Evolutionary conservation across 2,113 vertebrate genomes (phyloP).

Genomic region (Oophaga pumilio): DNA sequence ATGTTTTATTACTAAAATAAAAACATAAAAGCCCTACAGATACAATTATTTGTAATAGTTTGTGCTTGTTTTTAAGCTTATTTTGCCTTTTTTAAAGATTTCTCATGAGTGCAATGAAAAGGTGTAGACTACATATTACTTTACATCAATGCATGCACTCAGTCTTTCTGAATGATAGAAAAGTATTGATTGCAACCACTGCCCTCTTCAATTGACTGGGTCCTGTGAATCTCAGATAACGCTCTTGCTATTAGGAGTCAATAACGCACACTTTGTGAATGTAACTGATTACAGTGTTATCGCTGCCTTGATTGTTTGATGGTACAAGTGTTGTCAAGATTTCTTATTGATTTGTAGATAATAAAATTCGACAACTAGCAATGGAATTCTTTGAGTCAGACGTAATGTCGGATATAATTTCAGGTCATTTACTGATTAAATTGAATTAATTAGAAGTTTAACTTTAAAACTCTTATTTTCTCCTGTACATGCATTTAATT

Average conservation of each 20-base stretch:
- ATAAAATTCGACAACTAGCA: conserved; percentile 67
- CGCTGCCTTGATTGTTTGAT: conserved; percentile 76
- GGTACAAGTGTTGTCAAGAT: conserved; percentile 69
- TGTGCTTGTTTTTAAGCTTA: not conserved
- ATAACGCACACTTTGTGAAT: conserved; percentile 73
- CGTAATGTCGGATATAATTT: conserved; percentile 59
- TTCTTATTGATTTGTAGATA: conserved; percentile 77
- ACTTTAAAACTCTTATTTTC: conserved; percentile 33
- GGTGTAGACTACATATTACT: conserved; percentile 12
- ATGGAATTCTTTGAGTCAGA: conserved; percentile 61
- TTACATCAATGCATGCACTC: conserved; percentile 22
- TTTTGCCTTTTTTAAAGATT: not conserved
- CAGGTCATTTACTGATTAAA: conserved; percentile 69
- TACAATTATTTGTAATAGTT: not conserved
- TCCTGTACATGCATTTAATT: not conserved
- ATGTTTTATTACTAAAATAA: not conserved
- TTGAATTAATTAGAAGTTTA: conserved; percentile 64
- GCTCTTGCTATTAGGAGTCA: conserved; percentile 67
- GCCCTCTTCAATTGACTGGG: conserved; percentile 63
- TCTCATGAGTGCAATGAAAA: not conserved
- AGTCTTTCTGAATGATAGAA: conserved; percentile 63
- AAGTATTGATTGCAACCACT: conserved; percentile 65
- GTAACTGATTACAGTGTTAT: conserved; percentile 71
- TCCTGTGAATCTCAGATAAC: conserved; percentile 70
- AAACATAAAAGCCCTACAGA: too few relatives aligned